A percentile compares a stretch with the other conserved stretches of the same genome.
These are phyloP conservation scores for Bombus breviceps DNA, from an alignment of 1,140 invertebrate species.

Conservation along the genomic window DNA sequence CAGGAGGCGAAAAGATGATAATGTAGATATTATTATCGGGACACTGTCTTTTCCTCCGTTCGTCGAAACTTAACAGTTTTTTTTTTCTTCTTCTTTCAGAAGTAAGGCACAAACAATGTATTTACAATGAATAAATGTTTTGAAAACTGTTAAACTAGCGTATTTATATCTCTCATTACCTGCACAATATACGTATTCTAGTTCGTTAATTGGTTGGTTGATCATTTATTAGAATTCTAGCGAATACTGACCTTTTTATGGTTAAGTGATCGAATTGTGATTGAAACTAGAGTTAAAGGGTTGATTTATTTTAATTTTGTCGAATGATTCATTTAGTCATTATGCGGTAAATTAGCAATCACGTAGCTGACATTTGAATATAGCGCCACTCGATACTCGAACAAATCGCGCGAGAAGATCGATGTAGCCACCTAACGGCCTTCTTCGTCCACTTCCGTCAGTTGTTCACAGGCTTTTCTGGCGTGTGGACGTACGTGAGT, in stretches of 20 bases:
- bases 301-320: no score
- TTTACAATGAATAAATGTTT: slow-evolving; percentile 74
- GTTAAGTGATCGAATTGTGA: no score
- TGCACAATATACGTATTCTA: no score
- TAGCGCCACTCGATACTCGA: background rate
- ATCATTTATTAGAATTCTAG: no score
- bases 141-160: slow-evolving; percentile 55
- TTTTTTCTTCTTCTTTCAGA: slow-evolving; percentile 41
- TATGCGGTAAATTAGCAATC: background rate
- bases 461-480: slow-evolving; percentile 72
- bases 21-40: background rate
- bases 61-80: slow-evolving; percentile 47
- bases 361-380: background rate
- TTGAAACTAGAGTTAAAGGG: no score
- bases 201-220: no score
- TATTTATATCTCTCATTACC: background rate
- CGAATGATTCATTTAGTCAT: background rate
- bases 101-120: slow-evolving; percentile 68
- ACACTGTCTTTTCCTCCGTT: slow-evolving; percentile 35
- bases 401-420: background rate
- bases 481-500: slow-evolving; percentile 66
- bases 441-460: slow-evolving; percentile 65
- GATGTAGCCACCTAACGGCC: slow-evolving; percentile 16
- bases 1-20: background rate
- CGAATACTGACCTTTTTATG: no score